Percentiles rank a stretch among this genome's conserved stretches.
These are phyloP conservation scores for Scaptodrosophila lebanonensis DNA, from an alignment of 1,140 invertebrate species.

Conservation along the genomic window DNA sequence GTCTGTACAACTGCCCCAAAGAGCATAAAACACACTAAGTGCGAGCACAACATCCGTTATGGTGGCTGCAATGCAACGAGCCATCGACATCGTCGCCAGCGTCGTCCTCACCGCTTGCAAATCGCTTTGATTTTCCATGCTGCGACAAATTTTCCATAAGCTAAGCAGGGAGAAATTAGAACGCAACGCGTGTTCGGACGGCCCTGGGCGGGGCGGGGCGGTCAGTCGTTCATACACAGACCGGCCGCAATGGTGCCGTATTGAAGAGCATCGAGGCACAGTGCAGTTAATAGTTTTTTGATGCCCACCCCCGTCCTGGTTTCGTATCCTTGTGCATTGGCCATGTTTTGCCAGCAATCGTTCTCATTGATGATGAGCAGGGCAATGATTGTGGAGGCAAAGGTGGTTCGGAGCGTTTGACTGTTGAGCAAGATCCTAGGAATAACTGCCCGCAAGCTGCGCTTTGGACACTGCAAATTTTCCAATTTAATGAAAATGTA, in stretches of 20 bases:
- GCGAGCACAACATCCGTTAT: not conserved
- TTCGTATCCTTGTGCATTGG: constrained; percentile 28
- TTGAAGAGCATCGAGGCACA: too few relatives aligned
- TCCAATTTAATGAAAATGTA: constrained; percentile 42
- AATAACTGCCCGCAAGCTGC: too few relatives aligned
- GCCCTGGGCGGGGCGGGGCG: too few relatives aligned
- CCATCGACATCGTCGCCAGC: too few relatives aligned
- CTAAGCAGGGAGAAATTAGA: too few relatives aligned
- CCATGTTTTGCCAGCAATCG: not conserved
- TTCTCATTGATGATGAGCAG: constrained; percentile 32
- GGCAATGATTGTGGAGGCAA: constrained; percentile 16
- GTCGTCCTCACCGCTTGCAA: constrained; percentile 32
- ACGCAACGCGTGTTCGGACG: too few relatives aligned
- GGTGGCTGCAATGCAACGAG: too few relatives aligned
- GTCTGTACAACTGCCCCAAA: constrained; percentile 41
- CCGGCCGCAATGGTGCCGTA: too few relatives aligned
- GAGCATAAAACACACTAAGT: not conserved
- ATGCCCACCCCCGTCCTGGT: constrained; percentile 14
- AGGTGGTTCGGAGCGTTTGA: not conserved
- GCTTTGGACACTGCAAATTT: constrained; percentile 38
- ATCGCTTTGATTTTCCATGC: constrained; percentile 53
- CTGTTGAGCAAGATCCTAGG: too few relatives aligned
- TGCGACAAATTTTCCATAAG: constrained; percentile 44
- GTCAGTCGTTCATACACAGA: too few relatives aligned
- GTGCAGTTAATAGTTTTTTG: constrained; percentile 63